These are phyloP conservation scores for Ptychodera flava DNA, from an alignment of 35 echinoderm and acorn worm genomes.

Conservation along the genomic window DNA sequence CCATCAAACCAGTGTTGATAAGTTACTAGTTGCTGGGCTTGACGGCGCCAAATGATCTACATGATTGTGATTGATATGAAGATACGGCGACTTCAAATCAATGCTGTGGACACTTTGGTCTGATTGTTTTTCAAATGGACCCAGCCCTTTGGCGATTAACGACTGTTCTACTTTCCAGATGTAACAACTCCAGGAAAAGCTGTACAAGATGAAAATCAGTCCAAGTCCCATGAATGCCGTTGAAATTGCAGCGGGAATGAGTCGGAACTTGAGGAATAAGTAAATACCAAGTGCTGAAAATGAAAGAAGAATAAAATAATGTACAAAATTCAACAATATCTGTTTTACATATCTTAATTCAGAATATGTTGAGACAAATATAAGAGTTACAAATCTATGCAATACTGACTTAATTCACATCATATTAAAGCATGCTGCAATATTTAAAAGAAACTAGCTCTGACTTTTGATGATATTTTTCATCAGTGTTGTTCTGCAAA, in stretches of 20 bases:
- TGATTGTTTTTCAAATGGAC: neutral
- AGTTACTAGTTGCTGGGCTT: neutral
- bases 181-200: constrained; percentile 47
- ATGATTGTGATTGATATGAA: neutral
- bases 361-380: too few species aligned
- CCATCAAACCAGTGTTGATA: neutral
- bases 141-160: neutral
- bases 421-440: too few species aligned
- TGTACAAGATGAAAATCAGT: constrained; percentile 63
- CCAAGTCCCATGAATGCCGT: constrained; percentile 60
- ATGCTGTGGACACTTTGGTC: neutral
- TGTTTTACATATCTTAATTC: too few species aligned
- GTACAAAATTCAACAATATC: too few species aligned
- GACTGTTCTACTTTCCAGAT: constrained; percentile 65
- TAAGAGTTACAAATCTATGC: too few species aligned
- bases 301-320: neutral
- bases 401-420: too few species aligned
- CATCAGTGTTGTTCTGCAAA: too few species aligned
- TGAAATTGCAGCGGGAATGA: constrained; percentile 64
- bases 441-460: too few species aligned
- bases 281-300: constrained; percentile 64
- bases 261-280: constrained; percentile 67
- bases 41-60: neutral
- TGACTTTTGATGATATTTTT: too few species aligned
- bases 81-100: neutral